Percentiles rank a stretch among this genome's conserved stretches.
Evolutionary conservation across 2,888 invertebrate genomes (phyloP).

Genomic region (Meganola albula): DNA sequence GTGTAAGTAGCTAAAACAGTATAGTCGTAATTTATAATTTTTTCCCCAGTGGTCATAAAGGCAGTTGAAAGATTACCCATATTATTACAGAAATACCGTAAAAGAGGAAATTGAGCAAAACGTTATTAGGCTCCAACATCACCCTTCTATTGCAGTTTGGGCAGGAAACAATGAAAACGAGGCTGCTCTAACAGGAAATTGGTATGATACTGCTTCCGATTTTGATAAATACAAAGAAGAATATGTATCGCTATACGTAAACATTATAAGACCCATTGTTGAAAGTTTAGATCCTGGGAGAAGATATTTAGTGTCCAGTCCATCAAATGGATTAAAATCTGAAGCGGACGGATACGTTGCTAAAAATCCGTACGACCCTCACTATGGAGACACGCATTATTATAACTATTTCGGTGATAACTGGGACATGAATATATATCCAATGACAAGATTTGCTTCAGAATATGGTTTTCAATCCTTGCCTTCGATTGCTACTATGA

Average conservation of each 20-base stretch:
- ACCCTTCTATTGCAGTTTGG: slow-evolving; percentile 92
- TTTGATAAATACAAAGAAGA: slow-evolving; percentile 81
- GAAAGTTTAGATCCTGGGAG: slow-evolving; percentile 79
- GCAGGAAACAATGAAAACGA: slow-evolving; percentile 99
- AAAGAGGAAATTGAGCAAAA: slow-evolving; percentile 87
- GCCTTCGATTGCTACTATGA: slow-evolving; percentile 84
- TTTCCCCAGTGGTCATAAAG: no score
- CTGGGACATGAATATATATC: slow-evolving; percentile 88
- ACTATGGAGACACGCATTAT: slow-evolving; percentile 94
- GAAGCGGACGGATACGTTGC: slow-evolving; percentile 87
- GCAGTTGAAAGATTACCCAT: no score
- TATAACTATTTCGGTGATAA: slow-evolving; percentile 90
- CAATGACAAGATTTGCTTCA: slow-evolving; percentile 91
- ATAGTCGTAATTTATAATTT: no score
- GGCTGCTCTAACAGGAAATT: slow-evolving; percentile 88
- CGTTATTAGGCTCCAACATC: slow-evolving; percentile 87
- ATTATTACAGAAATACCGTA: slow-evolving; percentile 63
- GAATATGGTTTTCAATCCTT: slow-evolving; percentile 97
- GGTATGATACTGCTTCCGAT: slow-evolving; percentile 81
- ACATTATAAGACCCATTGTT: slow-evolving; percentile 83
- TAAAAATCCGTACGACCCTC: slow-evolving; percentile 84
- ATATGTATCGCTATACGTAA: slow-evolving; percentile 89
- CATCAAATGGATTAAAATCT: slow-evolving; percentile 89
- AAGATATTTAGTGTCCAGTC: slow-evolving; percentile 91
- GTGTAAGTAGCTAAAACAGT: slow-evolving; percentile 65